Evolutionary conservation across 2,797 vertebrate species (phyloP).

Genomic region (Cheirogaleus major): DNA sequence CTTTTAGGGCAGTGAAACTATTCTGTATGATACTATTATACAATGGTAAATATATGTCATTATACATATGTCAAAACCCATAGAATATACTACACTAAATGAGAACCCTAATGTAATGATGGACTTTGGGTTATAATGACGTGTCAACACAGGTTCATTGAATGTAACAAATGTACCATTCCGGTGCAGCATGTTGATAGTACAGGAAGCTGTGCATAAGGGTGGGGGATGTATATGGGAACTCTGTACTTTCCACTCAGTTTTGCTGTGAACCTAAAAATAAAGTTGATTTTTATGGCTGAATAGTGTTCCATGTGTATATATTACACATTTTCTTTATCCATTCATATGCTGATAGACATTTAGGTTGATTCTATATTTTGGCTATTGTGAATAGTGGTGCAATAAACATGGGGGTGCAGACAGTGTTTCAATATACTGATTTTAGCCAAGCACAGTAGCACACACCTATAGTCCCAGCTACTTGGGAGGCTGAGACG

Average conservation of each 20-base stretch:
- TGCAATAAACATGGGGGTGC: background rate
- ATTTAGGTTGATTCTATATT: background rate
- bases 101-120: background rate
- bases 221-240: background rate
- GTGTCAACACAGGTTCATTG: background rate
- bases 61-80: background rate
- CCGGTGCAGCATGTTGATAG: background rate
- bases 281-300: background rate
- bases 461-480: background rate
- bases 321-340: background rate
- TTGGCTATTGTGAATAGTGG: background rate
- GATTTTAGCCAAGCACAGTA: background rate
- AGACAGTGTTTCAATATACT: background rate
- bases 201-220: background rate
- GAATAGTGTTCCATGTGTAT: background rate
- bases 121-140: background rate
- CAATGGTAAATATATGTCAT: background rate
- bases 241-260: background rate
- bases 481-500: background rate
- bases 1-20: background rate
- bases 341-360: background rate
- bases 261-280: slow-evolving; percentile 27
- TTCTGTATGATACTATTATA: background rate
- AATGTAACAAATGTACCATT: background rate
- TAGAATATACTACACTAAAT: background rate